Percentiles rank a stretch among this genome's conserved stretches.
These are phyloP conservation scores for Meleagris gallopavo DNA, from an alignment of 2,113 vertebrate genomes.

Conservation along the genomic window DNA sequence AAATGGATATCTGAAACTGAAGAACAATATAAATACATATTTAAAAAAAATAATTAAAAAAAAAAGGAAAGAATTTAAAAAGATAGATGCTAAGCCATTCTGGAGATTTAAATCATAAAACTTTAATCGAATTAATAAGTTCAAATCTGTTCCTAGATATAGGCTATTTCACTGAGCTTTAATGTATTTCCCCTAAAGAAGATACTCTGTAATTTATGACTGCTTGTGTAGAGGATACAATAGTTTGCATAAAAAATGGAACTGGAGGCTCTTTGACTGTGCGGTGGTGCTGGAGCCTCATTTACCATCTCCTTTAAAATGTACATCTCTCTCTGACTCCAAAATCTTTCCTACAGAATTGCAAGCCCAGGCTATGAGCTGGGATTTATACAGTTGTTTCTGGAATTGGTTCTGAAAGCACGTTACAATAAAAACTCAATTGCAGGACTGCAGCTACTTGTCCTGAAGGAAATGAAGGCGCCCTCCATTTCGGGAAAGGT, in stretches of 20 bases:
- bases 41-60: too few relatives aligned
- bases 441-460: background rate
- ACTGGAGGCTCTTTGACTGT: conserved; percentile 1
- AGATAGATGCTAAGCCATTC: background rate
- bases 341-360: conserved; percentile 34
- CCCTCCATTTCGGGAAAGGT: conserved; percentile 56
- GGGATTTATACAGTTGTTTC: conserved; percentile 54
- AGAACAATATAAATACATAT: background rate
- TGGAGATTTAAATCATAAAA: conserved; percentile 24
- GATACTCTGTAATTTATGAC: background rate
- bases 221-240: conserved; percentile 38
- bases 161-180: conserved; percentile 32
- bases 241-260: conserved; percentile 53
- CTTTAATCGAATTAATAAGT: conserved; percentile 54
- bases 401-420: conserved; percentile 53
- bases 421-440: background rate
- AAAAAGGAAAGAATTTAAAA: background rate
- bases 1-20: background rate
- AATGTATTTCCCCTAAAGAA: conserved; percentile 20
- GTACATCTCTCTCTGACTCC: background rate
- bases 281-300: background rate
- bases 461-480: conserved; percentile 18
- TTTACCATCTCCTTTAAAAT: conserved; percentile 41
- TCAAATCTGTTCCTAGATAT: conserved; percentile 40
- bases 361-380: background rate